Percentiles rank a stretch among this genome's conserved stretches.
phyloP scores from a whole-genome alignment of 2,113 vertebrate species.

The Bubalus kerabau region DNA sequence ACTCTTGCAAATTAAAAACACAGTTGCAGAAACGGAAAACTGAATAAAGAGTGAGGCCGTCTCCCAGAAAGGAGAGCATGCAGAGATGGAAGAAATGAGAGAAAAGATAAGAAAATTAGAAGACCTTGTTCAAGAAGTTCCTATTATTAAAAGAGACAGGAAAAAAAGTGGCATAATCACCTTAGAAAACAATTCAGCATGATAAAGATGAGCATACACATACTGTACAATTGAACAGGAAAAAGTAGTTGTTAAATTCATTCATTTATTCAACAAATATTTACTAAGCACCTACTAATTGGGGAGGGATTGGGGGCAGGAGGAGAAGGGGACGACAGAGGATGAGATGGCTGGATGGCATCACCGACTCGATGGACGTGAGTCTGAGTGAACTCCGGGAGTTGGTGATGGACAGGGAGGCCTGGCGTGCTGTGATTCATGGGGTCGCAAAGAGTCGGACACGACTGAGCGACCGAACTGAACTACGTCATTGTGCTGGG shows the following conservation, averaged over 20 bases:
- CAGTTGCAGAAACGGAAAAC: neutral
- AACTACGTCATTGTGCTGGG: neutral
- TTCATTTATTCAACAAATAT: neutral
- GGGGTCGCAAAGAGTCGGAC: too few species aligned
- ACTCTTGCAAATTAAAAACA: neutral
- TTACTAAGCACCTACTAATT: neutral
- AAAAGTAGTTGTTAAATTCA: neutral
- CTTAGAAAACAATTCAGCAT: neutral
- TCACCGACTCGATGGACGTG: rapidly evolving
- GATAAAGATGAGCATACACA: neutral
- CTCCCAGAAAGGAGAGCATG: neutral
- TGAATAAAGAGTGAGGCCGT: neutral
- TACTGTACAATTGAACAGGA: neutral
- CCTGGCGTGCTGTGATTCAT: rapidly evolving
- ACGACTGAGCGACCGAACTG: too few species aligned
- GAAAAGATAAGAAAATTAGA: neutral
- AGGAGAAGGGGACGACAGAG: too few species aligned
- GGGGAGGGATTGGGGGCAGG: too few species aligned
- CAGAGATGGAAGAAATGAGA: neutral
- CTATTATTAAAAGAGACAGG: neutral
- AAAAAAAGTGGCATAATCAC: neutral
- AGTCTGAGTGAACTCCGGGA: too few species aligned
- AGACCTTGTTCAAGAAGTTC: neutral
- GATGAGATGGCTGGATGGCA: too few species aligned
- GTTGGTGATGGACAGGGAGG: too few species aligned